These are phyloP conservation scores for Xestoiulus laeticollis DNA, from an alignment of 2,888 invertebrate genomes.

Conservation along the genomic window DNA sequence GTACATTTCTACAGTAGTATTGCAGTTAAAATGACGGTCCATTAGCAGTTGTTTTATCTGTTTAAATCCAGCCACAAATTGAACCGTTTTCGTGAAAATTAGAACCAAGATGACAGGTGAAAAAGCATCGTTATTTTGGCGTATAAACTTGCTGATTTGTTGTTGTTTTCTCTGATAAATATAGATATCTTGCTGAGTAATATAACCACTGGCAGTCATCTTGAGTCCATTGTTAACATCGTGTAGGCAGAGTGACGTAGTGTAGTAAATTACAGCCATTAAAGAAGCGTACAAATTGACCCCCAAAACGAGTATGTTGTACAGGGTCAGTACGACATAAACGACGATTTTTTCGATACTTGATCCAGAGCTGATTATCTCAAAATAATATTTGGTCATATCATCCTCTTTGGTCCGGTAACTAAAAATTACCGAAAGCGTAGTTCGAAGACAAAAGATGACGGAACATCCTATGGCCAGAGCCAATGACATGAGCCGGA, in stretches of 20 bases:
- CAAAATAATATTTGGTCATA: not conserved
- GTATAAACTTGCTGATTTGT: not conserved
- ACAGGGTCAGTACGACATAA: not conserved
- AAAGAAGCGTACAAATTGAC: not conserved
- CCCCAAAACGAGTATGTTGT: not conserved
- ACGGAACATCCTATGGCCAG: not conserved
- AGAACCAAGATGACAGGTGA: slow-evolving; percentile 3
- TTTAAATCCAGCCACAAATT: not conserved
- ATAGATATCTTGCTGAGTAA: not conserved
- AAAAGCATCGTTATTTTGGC: not conserved
- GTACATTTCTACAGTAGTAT: not conserved
- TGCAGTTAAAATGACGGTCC: not conserved
- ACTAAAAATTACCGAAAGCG: not conserved
- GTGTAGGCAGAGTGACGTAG: not conserved
- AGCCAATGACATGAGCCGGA: not conserved
- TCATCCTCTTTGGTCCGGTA: not conserved
- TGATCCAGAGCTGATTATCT: not conserved
- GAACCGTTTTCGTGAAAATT: not conserved
- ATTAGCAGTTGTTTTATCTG: not conserved
- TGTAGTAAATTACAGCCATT: not conserved
- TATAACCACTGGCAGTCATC: not conserved
- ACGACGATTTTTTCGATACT: not conserved
- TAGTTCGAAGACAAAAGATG: not conserved
- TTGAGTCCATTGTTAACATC: not conserved
- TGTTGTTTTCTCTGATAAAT: not conserved